A percentile compares a stretch with the other conserved stretches of the same genome.
Evolutionary conservation across 1,140 invertebrate genomes (phyloP).

Genomic region (Microvelia longipes): DNA sequence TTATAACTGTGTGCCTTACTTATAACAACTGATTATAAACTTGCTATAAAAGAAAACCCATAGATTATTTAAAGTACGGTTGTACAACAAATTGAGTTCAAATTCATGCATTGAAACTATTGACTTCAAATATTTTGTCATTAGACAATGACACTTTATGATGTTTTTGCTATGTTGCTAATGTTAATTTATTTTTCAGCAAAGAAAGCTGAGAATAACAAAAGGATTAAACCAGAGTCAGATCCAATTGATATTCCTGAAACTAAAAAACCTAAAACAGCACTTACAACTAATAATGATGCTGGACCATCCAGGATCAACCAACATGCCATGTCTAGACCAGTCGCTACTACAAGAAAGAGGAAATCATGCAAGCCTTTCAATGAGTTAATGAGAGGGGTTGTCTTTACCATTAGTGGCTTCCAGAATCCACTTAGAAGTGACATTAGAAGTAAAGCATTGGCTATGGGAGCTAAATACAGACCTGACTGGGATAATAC

Average conservation of each 20-base stretch:
- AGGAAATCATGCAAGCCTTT: neutral
- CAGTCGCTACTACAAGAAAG: neutral
- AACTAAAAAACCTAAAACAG: neutral
- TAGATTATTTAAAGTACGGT: no score
- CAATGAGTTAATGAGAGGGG: constrained; percentile 34
- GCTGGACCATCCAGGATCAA: no score
- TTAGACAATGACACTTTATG: no score
- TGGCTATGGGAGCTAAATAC: constrained; percentile 66
- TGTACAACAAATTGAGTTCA: no score
- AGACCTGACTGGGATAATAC: constrained; percentile 51
- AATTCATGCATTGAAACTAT: no score
- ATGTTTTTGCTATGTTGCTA: no score
- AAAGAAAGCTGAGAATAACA: neutral
- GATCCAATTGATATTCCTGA: neutral
- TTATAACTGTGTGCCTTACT: no score
- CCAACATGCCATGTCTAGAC: no score
- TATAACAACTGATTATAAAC: no score
- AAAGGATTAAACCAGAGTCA: neutral
- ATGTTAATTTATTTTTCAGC: neutral
- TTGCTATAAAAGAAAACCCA: no score
- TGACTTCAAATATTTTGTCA: no score
- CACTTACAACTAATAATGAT: neutral
- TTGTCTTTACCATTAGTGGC: constrained; percentile 67
- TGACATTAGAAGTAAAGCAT: constrained; percentile 47
- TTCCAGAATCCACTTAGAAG: constrained; percentile 65